phyloP scores from a whole-genome alignment of 2,113 vertebrate genomes.

The Acanthisitta chloris region DNA sequence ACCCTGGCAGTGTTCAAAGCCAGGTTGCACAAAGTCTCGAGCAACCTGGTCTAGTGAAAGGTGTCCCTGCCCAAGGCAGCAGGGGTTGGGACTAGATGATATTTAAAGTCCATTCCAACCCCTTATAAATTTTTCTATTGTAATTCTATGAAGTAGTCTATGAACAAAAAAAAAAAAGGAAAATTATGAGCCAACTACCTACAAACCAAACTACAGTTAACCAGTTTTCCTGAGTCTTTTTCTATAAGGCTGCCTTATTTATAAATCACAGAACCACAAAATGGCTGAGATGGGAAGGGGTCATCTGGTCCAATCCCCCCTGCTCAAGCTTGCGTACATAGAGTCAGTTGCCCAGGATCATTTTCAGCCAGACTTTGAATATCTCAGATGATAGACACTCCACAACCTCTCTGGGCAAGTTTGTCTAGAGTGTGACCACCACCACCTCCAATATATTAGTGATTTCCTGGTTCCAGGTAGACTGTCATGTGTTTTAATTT shows the following conservation, averaged over 20 bases:
- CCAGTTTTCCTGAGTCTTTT: background rate
- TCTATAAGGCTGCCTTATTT: background rate
- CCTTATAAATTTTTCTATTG: too few species aligned
- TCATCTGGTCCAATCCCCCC: background rate
- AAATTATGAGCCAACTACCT: background rate
- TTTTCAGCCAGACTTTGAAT: background rate
- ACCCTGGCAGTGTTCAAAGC: too few species aligned
- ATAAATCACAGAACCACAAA: background rate
- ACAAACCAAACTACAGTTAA: background rate
- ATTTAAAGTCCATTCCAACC: too few species aligned
- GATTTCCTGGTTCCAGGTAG: background rate
- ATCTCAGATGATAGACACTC: background rate
- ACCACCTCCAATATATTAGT: background rate
- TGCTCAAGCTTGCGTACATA: background rate
- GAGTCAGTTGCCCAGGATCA: fast-evolving
- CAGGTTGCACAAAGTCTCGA: too few species aligned
- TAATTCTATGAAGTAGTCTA: background rate
- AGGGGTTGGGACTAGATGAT: too few species aligned
- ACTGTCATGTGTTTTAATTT: background rate
- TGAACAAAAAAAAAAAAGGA: background rate
- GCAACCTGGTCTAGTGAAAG: too few species aligned
- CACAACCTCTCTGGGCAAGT: background rate
- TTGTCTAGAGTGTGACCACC: background rate
- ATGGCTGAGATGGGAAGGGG: background rate
- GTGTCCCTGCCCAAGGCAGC: too few species aligned